A percentile compares a stretch with the other conserved stretches of the same genome.
Evolutionary conservation across 2,888 invertebrate species (phyloP).

Genomic region (Julus scandinavius): DNA sequence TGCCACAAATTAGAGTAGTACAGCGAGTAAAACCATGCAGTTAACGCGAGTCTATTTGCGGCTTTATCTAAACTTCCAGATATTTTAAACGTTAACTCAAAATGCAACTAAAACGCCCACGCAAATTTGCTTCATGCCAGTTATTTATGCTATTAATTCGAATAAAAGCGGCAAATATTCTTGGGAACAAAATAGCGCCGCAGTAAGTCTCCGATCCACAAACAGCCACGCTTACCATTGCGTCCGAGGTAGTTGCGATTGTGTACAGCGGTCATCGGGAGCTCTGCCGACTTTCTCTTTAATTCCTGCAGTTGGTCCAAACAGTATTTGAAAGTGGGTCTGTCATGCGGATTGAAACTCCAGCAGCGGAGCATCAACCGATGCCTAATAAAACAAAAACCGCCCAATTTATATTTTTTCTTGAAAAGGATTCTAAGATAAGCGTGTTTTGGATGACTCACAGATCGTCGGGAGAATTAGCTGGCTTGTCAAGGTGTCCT

Average conservation of each 20-base stretch:
- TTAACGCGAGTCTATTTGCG: too few relatives aligned
- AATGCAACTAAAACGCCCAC: too few relatives aligned
- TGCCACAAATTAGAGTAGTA: too few relatives aligned
- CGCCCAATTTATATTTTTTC: too few relatives aligned
- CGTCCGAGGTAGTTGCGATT: conserved; percentile 68
- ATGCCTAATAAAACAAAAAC: conserved; percentile 71
- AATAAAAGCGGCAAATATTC: too few relatives aligned
- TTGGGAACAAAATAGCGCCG: too few relatives aligned
- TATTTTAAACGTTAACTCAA: too few relatives aligned
- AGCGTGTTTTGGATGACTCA: conserved; percentile 62
- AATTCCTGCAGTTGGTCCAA: conserved; percentile 72
- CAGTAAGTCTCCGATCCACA: too few relatives aligned
- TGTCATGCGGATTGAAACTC: conserved; percentile 81
- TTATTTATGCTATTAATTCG: too few relatives aligned
- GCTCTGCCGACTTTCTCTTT: conserved; percentile 63
- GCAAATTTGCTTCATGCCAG: too few relatives aligned
- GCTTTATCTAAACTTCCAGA: too few relatives aligned
- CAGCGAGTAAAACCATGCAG: too few relatives aligned
- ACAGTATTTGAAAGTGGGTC: conserved; percentile 89
- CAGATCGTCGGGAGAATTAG: conserved; percentile 81
- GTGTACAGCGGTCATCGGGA: conserved; percentile 67
- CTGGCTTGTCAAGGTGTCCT: conserved; percentile 76
- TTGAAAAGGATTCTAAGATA: background rate
- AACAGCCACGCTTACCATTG: background rate
- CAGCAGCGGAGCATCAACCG: conserved; percentile 88